phyloP scores from a whole-genome alignment of 2,113 vertebrate genomes.

The Mesocricetus auratus region DNA sequence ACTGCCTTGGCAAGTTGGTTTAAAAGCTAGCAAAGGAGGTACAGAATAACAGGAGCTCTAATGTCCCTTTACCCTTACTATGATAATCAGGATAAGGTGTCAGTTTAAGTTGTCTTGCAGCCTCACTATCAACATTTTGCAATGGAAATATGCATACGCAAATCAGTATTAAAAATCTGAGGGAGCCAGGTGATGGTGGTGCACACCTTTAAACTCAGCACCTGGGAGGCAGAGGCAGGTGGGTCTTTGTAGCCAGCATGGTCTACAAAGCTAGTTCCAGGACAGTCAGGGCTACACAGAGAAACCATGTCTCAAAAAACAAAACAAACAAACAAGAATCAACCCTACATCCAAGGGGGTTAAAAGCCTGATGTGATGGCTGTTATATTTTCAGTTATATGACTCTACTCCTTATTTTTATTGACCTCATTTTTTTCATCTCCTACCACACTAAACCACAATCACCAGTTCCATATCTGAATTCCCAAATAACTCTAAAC shows the following conservation, averaged over 20 bases:
- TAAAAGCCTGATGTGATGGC: not conserved
- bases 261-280: too few species aligned
- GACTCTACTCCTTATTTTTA: not conserved
- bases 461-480: not conserved
- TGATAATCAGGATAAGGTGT: conserved; percentile 30
- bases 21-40: conserved; percentile 34
- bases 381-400: not conserved
- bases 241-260: too few species aligned
- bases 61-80: conserved; percentile 37
- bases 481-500: not conserved
- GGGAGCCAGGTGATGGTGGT: too few species aligned
- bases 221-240: too few species aligned
- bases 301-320: too few species aligned
- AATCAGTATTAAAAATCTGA: conserved; percentile 14
- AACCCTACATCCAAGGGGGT: not conserved
- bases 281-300: too few species aligned
- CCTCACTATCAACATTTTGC: conserved; percentile 17
- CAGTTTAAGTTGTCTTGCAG: conserved; percentile 22
- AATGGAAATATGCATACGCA: conserved; percentile 46
- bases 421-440: not conserved
- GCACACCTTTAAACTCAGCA: too few species aligned
- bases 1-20: conserved; percentile 31
- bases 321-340: not conserved
- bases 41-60: not conserved
- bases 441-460: not conserved